These are phyloP conservation scores for Albula glossodonta DNA, from an alignment of 2,113 vertebrate species.

Conservation along the genomic window DNA sequence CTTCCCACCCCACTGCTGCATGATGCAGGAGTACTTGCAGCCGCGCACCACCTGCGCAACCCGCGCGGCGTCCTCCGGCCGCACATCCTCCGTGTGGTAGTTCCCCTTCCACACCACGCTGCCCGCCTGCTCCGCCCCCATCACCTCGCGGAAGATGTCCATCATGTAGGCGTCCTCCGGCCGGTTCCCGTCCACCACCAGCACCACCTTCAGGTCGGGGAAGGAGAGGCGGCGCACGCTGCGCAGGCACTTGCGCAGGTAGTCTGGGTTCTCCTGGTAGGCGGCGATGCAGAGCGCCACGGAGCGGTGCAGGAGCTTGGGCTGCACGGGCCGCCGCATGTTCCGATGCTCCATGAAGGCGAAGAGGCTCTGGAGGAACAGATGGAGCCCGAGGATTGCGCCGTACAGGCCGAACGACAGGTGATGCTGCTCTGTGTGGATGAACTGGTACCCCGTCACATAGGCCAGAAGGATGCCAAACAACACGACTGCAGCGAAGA, in stretches of 20 bases:
- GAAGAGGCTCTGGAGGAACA: constrained; percentile 93
- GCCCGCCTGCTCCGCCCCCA: constrained; percentile 83
- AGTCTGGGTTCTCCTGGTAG: constrained; percentile 95
- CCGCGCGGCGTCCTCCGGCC: constrained; percentile 64
- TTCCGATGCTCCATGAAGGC: constrained; percentile 92
- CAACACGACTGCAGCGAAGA: constrained; percentile 91
- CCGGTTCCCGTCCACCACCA: constrained; percentile 94
- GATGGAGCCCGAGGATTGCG: constrained; percentile 91
- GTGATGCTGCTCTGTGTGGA: constrained; percentile 96
- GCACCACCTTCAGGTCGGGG: constrained; percentile 88
- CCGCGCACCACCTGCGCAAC: constrained; percentile 77
- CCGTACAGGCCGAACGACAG: constrained; percentile 97
- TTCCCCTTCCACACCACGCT: constrained; percentile 91
- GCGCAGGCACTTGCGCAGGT: constrained; percentile 90
- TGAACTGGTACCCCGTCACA: constrained; percentile 96
- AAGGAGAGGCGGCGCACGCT: constrained; percentile 88
- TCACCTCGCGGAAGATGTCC: constrained; percentile 94
- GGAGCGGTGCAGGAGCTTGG: constrained; percentile 66
- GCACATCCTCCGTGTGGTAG: constrained; percentile 83
- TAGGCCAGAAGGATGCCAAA: constrained; percentile 93
- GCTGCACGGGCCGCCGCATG: constrained; percentile 76
- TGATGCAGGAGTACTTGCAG: constrained; percentile 85
- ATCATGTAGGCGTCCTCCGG: constrained; percentile 93
- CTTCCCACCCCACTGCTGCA: constrained; percentile 98
- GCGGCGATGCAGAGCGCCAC: constrained; percentile 95